A percentile compares a stretch with the other conserved stretches of the same genome.
Evolutionary conservation across 2,888 invertebrate species (phyloP).

Genomic region (Ptychoptera contaminata): DNA sequence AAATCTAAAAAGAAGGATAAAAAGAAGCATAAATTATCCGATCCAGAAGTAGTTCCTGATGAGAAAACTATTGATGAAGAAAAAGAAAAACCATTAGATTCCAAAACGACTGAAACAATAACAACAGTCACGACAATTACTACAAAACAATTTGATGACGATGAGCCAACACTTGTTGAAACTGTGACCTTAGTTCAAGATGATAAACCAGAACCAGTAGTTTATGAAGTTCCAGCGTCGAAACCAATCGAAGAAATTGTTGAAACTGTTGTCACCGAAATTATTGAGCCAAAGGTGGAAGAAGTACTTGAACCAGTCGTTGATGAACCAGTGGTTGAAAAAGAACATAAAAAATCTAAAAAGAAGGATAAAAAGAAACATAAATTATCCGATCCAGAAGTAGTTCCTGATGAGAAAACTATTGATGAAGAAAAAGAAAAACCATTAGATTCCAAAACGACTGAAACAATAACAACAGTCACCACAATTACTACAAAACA

Average conservation of each 20-base stretch:
- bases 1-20: constrained; percentile 8
- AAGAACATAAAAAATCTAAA: constrained; percentile 14
- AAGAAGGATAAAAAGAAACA: constrained; percentile 5
- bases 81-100: constrained; percentile 4
- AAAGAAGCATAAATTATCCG: background rate
- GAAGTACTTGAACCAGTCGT: background rate
- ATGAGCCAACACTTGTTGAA: constrained; percentile 5
- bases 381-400: background rate
- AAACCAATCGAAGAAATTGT: constrained; percentile 27
- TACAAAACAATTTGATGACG: background rate
- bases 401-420: background rate
- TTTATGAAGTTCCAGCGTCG: constrained; percentile 8
- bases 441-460: constrained; percentile 2
- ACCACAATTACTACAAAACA: background rate
- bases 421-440: constrained; percentile 1
- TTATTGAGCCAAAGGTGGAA: background rate
- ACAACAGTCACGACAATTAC: background rate
- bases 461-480: constrained; percentile 1
- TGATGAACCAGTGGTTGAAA: constrained; percentile 4
- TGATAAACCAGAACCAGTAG: constrained; percentile 7
- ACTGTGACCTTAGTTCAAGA: constrained; percentile 11
- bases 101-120: background rate
- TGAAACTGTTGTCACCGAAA: constrained; percentile 18
- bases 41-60: background rate
- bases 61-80: background rate